Evolutionary conservation across 2,888 invertebrate species (phyloP).

Genomic region (Onthophagus sagittarius): DNA sequence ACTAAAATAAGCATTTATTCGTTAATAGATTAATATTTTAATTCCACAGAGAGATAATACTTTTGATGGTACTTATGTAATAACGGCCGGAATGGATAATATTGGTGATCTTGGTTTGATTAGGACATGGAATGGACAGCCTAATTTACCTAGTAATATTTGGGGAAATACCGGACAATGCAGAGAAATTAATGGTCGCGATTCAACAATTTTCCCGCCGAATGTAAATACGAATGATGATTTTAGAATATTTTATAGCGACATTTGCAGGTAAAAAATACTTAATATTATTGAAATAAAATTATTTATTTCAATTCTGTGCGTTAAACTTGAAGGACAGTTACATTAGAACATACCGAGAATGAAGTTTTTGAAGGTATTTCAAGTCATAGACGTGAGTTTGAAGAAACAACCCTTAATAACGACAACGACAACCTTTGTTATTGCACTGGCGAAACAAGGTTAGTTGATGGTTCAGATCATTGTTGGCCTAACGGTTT

Average conservation of each 20-base stretch:
- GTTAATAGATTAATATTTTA: not conserved
- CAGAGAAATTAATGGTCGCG: conserved; percentile 9
- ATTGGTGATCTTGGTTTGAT: conserved; percentile 6
- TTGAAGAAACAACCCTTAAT: not conserved
- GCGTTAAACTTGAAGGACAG: not conserved
- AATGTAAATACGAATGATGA: not conserved
- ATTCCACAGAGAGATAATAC: not conserved
- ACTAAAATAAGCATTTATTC: not conserved
- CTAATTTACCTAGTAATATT: not conserved
- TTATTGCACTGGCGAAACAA: conserved; percentile 1
- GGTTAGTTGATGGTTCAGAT: not conserved
- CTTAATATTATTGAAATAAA: not conserved
- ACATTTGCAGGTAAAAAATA: conserved; percentile 12
- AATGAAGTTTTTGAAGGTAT: not conserved
- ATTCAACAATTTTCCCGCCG: conserved; percentile 14
- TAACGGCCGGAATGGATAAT: conserved; percentile 3
- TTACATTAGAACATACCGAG: not conserved
- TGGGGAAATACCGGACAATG: conserved; percentile 9
- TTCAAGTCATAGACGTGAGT: conserved; percentile 5
- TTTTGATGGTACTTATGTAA: conserved; percentile 3
- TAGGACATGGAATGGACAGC: conserved; percentile 8
- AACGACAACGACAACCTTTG: conserved; percentile 4
- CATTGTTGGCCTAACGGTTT: conserved; percentile 11
- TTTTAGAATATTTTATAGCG: conserved; percentile 2
- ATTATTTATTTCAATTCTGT: not conserved